Base-by-base conservation (phyloP, 2,888 invertebrate species). In the Drosophila vallismaia region DNA sequence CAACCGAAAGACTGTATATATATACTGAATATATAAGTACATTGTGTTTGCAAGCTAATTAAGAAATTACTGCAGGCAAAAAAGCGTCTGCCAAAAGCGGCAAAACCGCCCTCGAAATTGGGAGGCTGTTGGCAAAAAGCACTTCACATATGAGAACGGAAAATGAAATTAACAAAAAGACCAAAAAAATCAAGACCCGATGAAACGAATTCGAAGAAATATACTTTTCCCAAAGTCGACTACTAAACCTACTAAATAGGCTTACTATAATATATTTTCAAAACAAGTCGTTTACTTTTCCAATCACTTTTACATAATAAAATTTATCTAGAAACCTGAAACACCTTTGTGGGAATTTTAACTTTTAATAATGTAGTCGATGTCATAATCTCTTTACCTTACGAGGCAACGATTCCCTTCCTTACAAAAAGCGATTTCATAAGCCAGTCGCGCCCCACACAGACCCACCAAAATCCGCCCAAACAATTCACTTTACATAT, bases 51-150 rank as follows among this genome's bases (percentile, higher is more conserved):
- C 74, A 88, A 89, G 89, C 89, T 89, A 89, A 89, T 89, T 89
- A 89, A 89, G 89, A 89, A 88, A 89, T 90, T 81, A 85, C 89
- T 89, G 85, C 86, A 86, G 89, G 89, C 90, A 79, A 77, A 76
- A 77, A 76, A 76, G 75, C 75, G 69, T 78, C 69, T 70, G 38
- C 70, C 57, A 73, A 70, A 72, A 60, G 71, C 57, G 24, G 50
- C 73, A 45, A 24, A 19, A 40, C 40, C 50, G 45, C 45, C 19
- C 44, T 36, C 56, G 42, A 72, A 72, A 72, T 72, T 71, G 71
- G 72, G 58, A 45, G 57, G 50, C 50, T 66, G 78, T 62, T 78
- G 74, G 81, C 76, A 46, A 80, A 81, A 84, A 56, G 78, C 71
- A 86, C 80, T 80, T 81, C 81, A 80, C 84, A 86, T 77, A 77